Base-by-base conservation (phyloP, 2,888 invertebrate genomes). In the Digitonthophagus gazella region DNA sequence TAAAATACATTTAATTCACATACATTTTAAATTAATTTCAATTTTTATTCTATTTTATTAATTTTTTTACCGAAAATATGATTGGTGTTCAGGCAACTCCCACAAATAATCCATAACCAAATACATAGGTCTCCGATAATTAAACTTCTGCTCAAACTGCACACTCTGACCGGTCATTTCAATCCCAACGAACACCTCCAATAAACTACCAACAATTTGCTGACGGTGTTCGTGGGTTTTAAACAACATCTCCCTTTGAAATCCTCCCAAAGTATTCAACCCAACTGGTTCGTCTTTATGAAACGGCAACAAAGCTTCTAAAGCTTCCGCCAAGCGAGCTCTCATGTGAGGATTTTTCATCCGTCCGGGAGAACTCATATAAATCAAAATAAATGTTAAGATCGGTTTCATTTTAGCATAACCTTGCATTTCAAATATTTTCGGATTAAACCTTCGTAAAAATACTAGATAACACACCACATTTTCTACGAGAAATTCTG, bases 121-220 rank as follows among this genome's bases (percentile, higher is more conserved):
- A 79, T 98, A 97, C 96, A 98, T 97, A 1, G 97, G 97, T 56
- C 95, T 88, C 16, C 97, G 88, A 81, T 98, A 98, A 82, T 96
- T 96, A 82, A 98, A 98, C 84, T 97, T 98, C 82, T 97, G 96
- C 80, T 97, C 97, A 80, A 97, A 97, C 77, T 95, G 93, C 15
- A 97, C 97, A 78, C 92, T 94, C 80, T 97, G 95, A 0, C 97
- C 97, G 0, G 97, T 97, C 94, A 97, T 95, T 85, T 98, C 97
- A 71, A 98, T 98, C 73, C 94, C 93, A n/a, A 98, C 97, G 82
- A 97, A 98, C 5, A 98, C 96, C 79, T 95, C 90, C 68, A 97
- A 83, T 20, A 98, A 84, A 78, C 91, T 92, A 58, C 89, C 86
- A 8, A 94, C 91, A 69, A 97, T 87, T 88, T 91, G 87, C 70